phyloP scores from a whole-genome alignment of 2,888 invertebrate species.

The Ceratothoa steindachneri region DNA sequence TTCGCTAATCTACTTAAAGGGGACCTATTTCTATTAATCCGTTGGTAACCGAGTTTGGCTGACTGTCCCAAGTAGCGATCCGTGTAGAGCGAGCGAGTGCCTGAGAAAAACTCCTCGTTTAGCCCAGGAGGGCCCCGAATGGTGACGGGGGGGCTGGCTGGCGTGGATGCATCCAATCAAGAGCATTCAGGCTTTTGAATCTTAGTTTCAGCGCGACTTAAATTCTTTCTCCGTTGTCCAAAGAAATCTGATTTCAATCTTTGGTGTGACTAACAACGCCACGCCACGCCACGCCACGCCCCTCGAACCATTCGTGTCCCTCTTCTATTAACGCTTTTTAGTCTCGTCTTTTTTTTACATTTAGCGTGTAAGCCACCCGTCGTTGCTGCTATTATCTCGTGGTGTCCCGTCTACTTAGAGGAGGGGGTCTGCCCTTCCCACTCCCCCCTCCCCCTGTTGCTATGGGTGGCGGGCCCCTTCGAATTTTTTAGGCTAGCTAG shows the following conservation, averaged over 20 bases:
- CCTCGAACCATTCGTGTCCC: no score
- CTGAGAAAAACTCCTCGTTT: constrained; percentile 2
- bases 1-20: not conserved
- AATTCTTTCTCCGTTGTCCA: no score
- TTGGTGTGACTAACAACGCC: not conserved
- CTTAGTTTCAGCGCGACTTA: no score
- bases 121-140: not conserved
- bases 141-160: not conserved
- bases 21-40: not conserved
- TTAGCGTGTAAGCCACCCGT: not conserved
- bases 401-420: no score
- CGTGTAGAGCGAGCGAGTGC: constrained; percentile 8
- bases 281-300: not conserved
- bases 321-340: constrained; percentile 3
- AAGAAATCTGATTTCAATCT: no score
- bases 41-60: constrained; percentile 3
- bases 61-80: not conserved
- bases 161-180: not conserved
- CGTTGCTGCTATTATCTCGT: not conserved
- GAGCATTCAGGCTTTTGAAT: no score
- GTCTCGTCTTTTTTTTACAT: not conserved
- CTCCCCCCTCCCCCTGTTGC: no score
- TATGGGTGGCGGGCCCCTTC: no score
- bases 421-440: no score
- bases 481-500: not conserved